Evolutionary conservation across 2,888 invertebrate genomes (phyloP), one percentile per base, ranked within the genome.

Genomic region (Hydrotaea cyrtoneurina): DNA sequence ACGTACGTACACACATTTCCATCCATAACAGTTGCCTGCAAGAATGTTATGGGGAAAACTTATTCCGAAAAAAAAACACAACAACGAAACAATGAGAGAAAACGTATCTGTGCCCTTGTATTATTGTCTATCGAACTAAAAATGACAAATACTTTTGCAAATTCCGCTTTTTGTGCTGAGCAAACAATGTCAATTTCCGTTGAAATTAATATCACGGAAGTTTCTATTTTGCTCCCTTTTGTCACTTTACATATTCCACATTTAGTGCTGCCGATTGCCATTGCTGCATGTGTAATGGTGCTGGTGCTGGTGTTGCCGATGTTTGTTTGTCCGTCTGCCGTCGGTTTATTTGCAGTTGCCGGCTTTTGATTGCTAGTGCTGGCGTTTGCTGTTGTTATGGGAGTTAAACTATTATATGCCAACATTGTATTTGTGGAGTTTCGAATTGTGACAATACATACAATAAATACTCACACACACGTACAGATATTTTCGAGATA

Each of bases 101-200:
- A 7, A n/a, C 19, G 31, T 17, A 75, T 82, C 46, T 39, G 57
- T 76, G 71, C 31, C 2, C 19, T 64, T 39, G 59, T 23, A 62
- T 31, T 31, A 66, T 62, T 78, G 80, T 74, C 77, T 78, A 83
- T 80, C 66, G 83, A 83, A 79, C 79, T 76, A 73, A 79, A 83
- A 79, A 83, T 83, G 80, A 76, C 77, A 83, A 80, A 83, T 83
- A 77, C 62, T 80, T 80, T 80, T 77, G 53, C 59, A 50, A 80
- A 64, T 80, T 83, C 77, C 74, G 83, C 13, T 83, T 76, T 64
- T 83, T 80, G 43, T 79, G 83, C 80, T 83, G 62, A 80, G 77
- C 53, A 80, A 77, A 83, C 74, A 80, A 78, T 74, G 74, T 55
- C 80, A 74, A 77, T 78, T 83, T 83, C 80, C 83, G 74, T 77